Base-by-base conservation (phyloP, 2,797 vertebrate genomes). In the Gorsachius magnificus region DNA sequence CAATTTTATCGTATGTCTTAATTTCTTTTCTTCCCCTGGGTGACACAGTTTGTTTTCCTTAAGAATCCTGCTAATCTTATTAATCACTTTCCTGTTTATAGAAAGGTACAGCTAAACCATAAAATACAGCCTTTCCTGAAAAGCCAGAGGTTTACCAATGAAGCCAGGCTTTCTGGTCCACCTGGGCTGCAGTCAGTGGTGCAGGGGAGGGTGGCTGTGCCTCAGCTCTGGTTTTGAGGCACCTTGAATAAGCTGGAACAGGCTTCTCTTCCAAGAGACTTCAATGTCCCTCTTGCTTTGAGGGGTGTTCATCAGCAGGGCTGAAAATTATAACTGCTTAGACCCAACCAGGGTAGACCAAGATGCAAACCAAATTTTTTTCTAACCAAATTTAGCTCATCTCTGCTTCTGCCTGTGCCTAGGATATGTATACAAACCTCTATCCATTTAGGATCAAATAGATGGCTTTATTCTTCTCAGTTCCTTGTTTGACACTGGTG, bases 271-370 rank as follows among this genome's bases (percentile, higher is more conserved):
- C 25, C 29, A 41, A 35, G 11, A 45, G 26, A 6, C 48, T 56
- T 61, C 46, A 46, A 7, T 6, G 3, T 5, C 29, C 10, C 33
- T 74, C 33, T 69, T 11, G 10, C 50, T 80, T 63, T 36, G 31
- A 57, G 21, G 38, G 19, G 2, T 13, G 28, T 31, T 16, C 11
- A 25, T 36, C 33, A 36, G 6, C 0, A 1, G 9, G 16, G 10
- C 24, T 19, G 66, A 89, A 36, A 79, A 84, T 57, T 76, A 8
- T 46, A 90, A 82, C 28, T 56, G 3, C 16, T 72, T 65, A 51
- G 24, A 78, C 12, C 13, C 2, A 41, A 41, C 33, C 25, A 13
- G 0, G 3, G 21, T 45, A 90, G 26, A 81, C 12, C 15, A 80
- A 41, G 41, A 41, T 22, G 11, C 14, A 77, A 61, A 41, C 0